Base-by-base conservation (phyloP, 2,797 vertebrate genomes). In the Myotis daubentonii region DNA sequence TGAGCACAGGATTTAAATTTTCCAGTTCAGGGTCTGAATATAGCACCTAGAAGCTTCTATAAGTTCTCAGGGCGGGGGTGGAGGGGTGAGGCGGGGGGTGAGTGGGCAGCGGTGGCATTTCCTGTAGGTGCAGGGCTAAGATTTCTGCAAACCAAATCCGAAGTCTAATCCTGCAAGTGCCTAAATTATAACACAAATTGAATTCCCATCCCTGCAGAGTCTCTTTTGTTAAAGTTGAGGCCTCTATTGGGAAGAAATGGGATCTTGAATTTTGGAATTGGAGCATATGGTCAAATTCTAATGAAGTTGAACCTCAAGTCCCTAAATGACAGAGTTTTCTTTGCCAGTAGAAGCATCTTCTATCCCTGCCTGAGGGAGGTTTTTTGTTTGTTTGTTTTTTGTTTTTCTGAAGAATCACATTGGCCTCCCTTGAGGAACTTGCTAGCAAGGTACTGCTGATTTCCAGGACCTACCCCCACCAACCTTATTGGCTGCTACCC, bases 121-220 rank as follows among this genome's bases (percentile, higher is more conserved):
- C 13, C 44, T 62, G 44, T 33, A 55, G 81, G 6, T 82, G 8
- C 11, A 82, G 36, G 5, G 84, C 30, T 33, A 89, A 44, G 49
- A 81, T 80, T 90, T 93, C 66, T 75, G 60, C 68, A 90, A 81
- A 75, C 25, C 19, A 80, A 89, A 68, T n/a, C 51, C 36, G 44
- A 87, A 86, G 15, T 87, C 41, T 62, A 90, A 87, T 53, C 57
- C 11, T 82, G 28, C 15, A 62, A 72, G 8, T 44, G 8, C 30
- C 68, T 86, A 10, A 57, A 60, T 68, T 41, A 75, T 4, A 28
- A 30, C 9, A 51, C 6, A 38, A 65, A 75, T 25, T 85, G 51
- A 85, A 86, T 41, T 41, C 9, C n/a, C 33, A 51, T 38, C 41
- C 8, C 76, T 33, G 4, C 33, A 76, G 53, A 51, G 23, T 51